Conservation (phyloP, 2,888 invertebrate species). For the Pollenia angustigena region DNA sequence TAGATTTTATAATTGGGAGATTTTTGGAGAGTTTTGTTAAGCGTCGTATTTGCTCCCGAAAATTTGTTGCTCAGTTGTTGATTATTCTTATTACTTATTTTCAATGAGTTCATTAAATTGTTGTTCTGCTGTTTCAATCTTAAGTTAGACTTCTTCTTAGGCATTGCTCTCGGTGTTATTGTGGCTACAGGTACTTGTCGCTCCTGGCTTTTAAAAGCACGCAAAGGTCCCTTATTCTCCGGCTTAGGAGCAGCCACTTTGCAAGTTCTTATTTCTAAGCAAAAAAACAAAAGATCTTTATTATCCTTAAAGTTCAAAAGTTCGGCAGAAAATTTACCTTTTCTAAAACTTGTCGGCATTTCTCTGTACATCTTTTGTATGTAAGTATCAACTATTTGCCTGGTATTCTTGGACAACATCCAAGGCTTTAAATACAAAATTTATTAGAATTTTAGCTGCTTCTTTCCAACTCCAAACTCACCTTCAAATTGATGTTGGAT, state of each 20-base stretch:
- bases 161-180: constrained; percentile 8
- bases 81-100: constrained; percentile 31
- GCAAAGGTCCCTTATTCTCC: constrained; percentile 74
- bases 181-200: background rate
- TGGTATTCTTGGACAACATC: constrained; percentile 76
- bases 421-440: constrained; percentile 73
- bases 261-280: constrained; percentile 47
- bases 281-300: background rate
- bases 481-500: constrained; percentile 76
- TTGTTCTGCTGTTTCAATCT: background rate
- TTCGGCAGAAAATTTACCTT: constrained; percentile 66
- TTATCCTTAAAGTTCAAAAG: too few species aligned
- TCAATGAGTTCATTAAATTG: constrained; percentile 14
- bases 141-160: background rate
- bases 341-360: constrained; percentile 74
- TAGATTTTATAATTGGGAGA: constrained; percentile 77
- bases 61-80: constrained; percentile 25
- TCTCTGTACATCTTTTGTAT: constrained; percentile 76
- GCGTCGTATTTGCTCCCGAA: background rate
- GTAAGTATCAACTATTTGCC: constrained; percentile 76
- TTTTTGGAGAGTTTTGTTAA: constrained; percentile 71
- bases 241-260: constrained; percentile 56
- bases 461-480: constrained; percentile 40
- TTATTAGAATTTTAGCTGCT: background rate
- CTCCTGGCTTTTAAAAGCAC: constrained; percentile 55